Percentiles rank a stretch among this genome's conserved stretches.
Conservation (phyloP, 2,797 vertebrate genomes). For the Lagothrix lagotricha region DNA sequence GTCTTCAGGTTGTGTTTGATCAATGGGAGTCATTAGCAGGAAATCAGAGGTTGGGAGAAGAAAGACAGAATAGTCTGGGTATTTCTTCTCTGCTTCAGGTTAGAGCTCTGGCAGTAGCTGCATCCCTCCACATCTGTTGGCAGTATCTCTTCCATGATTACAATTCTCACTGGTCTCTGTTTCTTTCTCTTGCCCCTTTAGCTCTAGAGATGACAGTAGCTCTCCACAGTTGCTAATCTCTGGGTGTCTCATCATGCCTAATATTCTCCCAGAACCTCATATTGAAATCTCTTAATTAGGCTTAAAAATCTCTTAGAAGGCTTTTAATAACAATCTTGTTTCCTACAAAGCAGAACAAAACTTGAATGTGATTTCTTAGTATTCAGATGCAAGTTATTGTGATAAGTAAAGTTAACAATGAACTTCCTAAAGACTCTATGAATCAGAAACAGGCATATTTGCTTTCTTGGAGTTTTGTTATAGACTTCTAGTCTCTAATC, state of each 20-base stretch:
- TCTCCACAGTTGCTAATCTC: background rate
- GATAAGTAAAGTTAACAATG: background rate
- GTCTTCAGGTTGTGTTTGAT: background rate
- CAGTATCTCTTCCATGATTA: background rate
- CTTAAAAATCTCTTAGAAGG: background rate
- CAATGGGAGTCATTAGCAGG: background rate
- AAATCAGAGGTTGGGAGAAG: slow-evolving; percentile 1
- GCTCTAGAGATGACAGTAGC: background rate
- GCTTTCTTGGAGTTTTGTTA: background rate
- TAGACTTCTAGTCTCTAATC: background rate
- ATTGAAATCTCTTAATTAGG: slow-evolving; percentile 5
- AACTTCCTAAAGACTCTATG: background rate
- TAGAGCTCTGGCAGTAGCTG: background rate
- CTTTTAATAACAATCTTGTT: background rate
- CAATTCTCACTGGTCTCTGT: background rate
- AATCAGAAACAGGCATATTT: background rate
- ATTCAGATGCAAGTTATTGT: slow-evolving; percentile 2
- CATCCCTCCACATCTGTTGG: background rate
- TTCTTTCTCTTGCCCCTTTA: background rate
- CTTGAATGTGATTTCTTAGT: background rate
- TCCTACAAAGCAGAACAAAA: slow-evolving; percentile 17
- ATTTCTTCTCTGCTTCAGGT: background rate
- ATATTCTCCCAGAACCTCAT: background rate
- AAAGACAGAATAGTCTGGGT: background rate
- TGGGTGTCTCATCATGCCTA: background rate